phyloP scores from a whole-genome alignment of 2,797 vertebrate species.

The Enteromius radiatus region DNA sequence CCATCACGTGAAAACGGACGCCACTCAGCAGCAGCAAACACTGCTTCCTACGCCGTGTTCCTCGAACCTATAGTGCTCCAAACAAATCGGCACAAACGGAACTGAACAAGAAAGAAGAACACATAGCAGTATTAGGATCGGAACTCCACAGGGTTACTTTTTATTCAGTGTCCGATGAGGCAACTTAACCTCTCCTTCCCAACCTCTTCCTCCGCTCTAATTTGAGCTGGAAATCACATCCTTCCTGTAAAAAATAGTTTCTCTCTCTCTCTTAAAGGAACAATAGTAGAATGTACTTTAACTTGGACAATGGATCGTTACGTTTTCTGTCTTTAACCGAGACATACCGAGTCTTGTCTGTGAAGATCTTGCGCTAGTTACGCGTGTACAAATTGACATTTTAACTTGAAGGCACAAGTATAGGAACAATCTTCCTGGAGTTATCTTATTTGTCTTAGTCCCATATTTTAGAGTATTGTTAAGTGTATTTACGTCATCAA shows the following conservation, averaged over 20 bases:
- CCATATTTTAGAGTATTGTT: constrained; percentile 71
- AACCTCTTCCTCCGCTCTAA: constrained; percentile 63
- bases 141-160: constrained; percentile 55
- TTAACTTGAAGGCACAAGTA: constrained; percentile 56
- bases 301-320: constrained; percentile 43
- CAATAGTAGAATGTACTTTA: constrained; percentile 43
- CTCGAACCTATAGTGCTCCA: constrained; percentile 79
- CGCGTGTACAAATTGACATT: constrained; percentile 49
- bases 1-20: constrained; percentile 90
- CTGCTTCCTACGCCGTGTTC: constrained; percentile 85
- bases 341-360: constrained; percentile 14
- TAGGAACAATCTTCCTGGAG: constrained; percentile 47
- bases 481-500: constrained; percentile 77
- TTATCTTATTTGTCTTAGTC: constrained; percentile 69
- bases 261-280: constrained; percentile 41
- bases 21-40: constrained; percentile 80
- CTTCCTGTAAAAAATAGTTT: constrained; percentile 66
- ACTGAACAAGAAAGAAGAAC: constrained; percentile 75
- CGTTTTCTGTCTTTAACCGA: constrained; percentile 44
- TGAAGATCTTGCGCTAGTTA: constrained; percentile 33
- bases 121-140: constrained; percentile 66
- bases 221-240: constrained; percentile 78
- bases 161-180: constrained; percentile 38
- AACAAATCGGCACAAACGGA: constrained; percentile 58
- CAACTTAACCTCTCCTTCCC: constrained; percentile 52